Base-by-base conservation (phyloP, 2,888 invertebrate species). In the Hybos culiciformis region DNA sequence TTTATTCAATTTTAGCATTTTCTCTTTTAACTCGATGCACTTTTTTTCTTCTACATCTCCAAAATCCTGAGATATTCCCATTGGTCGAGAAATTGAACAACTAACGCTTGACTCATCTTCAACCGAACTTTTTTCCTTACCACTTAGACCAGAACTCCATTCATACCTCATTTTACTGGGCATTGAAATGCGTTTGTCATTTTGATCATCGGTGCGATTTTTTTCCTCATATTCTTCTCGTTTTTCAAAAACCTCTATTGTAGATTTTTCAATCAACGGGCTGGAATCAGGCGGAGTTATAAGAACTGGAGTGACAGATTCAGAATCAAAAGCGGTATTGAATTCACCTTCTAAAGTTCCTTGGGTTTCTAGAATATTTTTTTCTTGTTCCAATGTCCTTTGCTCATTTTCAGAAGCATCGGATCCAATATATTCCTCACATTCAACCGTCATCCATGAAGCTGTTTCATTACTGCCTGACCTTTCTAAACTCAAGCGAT, bases 41-140 rank as follows among this genome's bases (percentile, higher is more conserved):
- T 66, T 63, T 23, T 58, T 59, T 8, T 68, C 69, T 39, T 80
- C 80, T 49, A 72, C 72, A 46, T 77, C 75, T 31, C 78, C 77
- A 50, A 79, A 72, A 54, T 78, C 79, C 61, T 81, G 83, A 4
- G 84, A 84, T 51, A 84, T 79, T 1, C 85, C 85, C 40, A 85
- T 67, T 0, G 84, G 81, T 46, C 81, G 70, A 1, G 84, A 83
- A 53, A 85, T 83, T 1, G 85, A 83, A 59, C 84, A 84, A 60
- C 80, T 81, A 0, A 78, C 74, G 60, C 81, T 81, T 0, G 81
- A 81, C 58, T 82, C 81, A 48, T 82, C 81, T 36, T 78, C 78
- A 17, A 77, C 67, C 2, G 77, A 77, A 54, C 75, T 76, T 36
- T 78, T 78, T 60, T 80, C 80, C 46, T 77, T 67, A 33, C 54